Evolutionary conservation across 2,113 vertebrate genomes (phyloP).

Genomic region (Crotalus viridis): DNA sequence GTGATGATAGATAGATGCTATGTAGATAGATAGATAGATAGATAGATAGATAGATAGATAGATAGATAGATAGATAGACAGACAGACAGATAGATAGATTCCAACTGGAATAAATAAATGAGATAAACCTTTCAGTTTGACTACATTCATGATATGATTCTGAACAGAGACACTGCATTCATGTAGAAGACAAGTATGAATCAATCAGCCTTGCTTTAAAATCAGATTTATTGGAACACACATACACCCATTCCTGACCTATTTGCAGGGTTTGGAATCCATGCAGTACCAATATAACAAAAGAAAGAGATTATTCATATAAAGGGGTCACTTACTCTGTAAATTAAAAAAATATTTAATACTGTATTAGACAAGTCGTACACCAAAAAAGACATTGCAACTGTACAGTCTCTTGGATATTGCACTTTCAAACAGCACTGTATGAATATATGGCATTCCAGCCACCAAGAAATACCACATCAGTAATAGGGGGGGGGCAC

Average conservation of each 20-base stretch:
- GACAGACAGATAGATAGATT: not conserved
- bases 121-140: not conserved
- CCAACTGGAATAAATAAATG: not conserved
- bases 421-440: slow-evolving; percentile 72
- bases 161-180: not conserved
- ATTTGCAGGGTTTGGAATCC: slow-evolving; percentile 62
- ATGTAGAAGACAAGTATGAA: slow-evolving; percentile 43
- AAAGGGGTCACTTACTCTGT: slow-evolving; percentile 67
- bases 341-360: slow-evolving; percentile 68
- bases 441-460: slow-evolving; percentile 69
- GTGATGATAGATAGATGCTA: not conserved
- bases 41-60: not conserved
- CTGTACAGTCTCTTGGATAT: slow-evolving; percentile 68
- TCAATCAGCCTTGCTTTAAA: slow-evolving; percentile 63
- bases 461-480: slow-evolving; percentile 71
- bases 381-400: slow-evolving; percentile 60
- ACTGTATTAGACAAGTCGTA: slow-evolving; percentile 59
- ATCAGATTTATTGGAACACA: slow-evolving; percentile 75
- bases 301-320: slow-evolving; percentile 56
- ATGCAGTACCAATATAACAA: slow-evolving; percentile 68
- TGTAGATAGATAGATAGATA: not conserved
- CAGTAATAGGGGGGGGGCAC: slow-evolving; percentile 68
- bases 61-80: not conserved
- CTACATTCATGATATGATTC: not conserved
- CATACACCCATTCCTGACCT: slow-evolving; percentile 66